Base-by-base conservation (phyloP, 2,113 vertebrate genomes). In the Myiagra hebetior region DNA sequence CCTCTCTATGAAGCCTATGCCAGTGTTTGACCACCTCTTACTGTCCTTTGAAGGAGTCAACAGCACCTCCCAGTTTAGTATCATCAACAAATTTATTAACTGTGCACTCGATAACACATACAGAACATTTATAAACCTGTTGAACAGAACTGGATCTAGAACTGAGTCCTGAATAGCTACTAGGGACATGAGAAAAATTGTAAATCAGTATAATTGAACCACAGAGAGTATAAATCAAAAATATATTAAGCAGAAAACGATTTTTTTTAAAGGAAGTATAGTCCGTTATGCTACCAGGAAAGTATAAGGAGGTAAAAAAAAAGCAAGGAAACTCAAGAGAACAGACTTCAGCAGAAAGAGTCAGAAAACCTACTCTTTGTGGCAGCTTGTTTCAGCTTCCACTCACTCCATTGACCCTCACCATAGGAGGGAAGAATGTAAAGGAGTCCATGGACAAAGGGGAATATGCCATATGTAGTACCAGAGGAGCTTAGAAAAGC, bases 1-100 rank as follows among this genome's bases (percentile, higher is more conserved):
- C 11, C 24, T 47, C 9, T 22, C 31, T 62, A 4, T 37, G 19
- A 41, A 47, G 22, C 11, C 33, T 50, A 8, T 33, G 33, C 13
- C 14, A n/a, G 11, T 62, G 13, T 35, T 28, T 35, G 15, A 35
- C 21, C 13, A 35, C 3, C 2, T 55, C 13, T 28, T 1, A 1
- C 17, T 8, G 13, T 60, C 12, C 15, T 15, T 31, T 19, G 3
- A 37, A 10, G 41, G 16, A 37, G 5, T 63, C 16, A 80, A 30
- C 8, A 81, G 9, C 11, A 30, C 5, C 7, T 86, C 6, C 10
- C 9, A 42, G 6, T 83, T 86, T 56, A 22, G 2, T 67, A 37
- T 37, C 2, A 2, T 37, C 19, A 67, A 24, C 4, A 41, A 20
- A 33, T 22, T 19, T 41, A n/a, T 17, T 39, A 64, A 49, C 30